Conservation (phyloP, 2,888 invertebrate genomes). For the Helicoverpa assulta region DNA sequence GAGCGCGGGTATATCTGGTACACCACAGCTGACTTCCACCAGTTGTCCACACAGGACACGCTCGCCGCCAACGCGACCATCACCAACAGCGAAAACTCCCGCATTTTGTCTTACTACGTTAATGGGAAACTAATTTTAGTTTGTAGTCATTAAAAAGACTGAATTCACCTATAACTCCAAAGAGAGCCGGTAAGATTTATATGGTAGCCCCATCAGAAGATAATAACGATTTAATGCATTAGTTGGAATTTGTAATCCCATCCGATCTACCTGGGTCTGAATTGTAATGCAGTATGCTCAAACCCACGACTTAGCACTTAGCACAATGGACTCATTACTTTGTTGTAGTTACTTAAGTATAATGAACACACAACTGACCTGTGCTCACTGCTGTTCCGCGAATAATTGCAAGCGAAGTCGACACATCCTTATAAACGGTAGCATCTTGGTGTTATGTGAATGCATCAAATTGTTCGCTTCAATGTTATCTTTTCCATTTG, state of each 20-base stretch:
- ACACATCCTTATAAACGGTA: slow-evolving; percentile 24
- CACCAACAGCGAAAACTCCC: slow-evolving; percentile 25
- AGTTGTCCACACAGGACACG: slow-evolving; percentile 70
- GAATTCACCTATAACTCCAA: no score
- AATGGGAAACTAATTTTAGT: neutral
- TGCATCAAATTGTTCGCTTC: slow-evolving; percentile 29
- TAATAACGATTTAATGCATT: neutral
- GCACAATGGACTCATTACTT: neutral
- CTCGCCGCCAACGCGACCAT: slow-evolving; percentile 19
- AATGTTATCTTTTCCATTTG: slow-evolving; percentile 44
- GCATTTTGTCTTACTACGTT: slow-evolving; percentile 30
- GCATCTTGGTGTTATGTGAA: slow-evolving; percentile 32
- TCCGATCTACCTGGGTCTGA: neutral
- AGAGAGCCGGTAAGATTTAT: neutral
- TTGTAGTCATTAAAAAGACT: no score
- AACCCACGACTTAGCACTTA: neutral
- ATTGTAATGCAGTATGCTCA: neutral
- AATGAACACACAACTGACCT: slow-evolving; percentile 32
- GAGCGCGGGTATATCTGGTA: slow-evolving; percentile 95
- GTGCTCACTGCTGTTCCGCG: slow-evolving; percentile 8
- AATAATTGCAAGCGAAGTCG: slow-evolving; percentile 29
- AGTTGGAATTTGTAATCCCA: neutral
- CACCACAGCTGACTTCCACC: slow-evolving; percentile 94
- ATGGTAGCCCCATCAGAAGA: neutral
- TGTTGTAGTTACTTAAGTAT: neutral